Percentiles rank a stretch among this genome's conserved stretches.
phyloP scores from a whole-genome alignment of 2,797 vertebrate species.

The Megalops cyprinoides region DNA sequence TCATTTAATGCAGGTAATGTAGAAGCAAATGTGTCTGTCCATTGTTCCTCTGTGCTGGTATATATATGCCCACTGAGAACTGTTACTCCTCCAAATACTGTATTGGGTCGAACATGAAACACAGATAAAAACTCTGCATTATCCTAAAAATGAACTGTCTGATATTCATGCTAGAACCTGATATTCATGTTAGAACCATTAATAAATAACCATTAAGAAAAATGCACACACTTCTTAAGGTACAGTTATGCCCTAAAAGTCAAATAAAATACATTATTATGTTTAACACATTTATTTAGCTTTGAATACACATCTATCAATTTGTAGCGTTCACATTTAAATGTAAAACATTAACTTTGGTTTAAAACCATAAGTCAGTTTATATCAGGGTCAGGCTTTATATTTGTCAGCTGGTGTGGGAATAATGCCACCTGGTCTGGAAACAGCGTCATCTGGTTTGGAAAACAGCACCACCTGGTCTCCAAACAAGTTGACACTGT shows the following conservation, averaged over 20 bases:
- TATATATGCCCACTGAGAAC: background rate
- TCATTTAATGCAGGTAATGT: constrained; percentile 1
- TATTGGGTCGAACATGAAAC: background rate
- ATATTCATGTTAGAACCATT: too few species aligned
- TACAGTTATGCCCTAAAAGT: background rate
- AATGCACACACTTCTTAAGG: background rate
- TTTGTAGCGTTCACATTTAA: too few species aligned
- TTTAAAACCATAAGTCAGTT: too few species aligned
- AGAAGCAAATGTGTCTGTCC: background rate
- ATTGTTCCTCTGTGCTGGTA: background rate
- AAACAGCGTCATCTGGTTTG: background rate
- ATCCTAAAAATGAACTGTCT: background rate
- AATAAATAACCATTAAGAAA: background rate
- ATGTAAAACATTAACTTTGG: too few species aligned
- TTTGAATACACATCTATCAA: too few species aligned
- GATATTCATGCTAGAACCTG: too few species aligned
- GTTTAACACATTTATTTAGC: too few species aligned
- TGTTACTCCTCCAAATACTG: background rate
- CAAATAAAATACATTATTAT: too few species aligned
- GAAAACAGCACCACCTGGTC: background rate
- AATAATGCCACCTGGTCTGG: background rate
- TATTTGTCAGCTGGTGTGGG: background rate
- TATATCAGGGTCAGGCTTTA: background rate
- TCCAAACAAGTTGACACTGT: background rate
- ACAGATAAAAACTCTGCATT: too few species aligned